Base-by-base conservation (phyloP, 2,888 invertebrate species). In the Dioctria linearis region DNA sequence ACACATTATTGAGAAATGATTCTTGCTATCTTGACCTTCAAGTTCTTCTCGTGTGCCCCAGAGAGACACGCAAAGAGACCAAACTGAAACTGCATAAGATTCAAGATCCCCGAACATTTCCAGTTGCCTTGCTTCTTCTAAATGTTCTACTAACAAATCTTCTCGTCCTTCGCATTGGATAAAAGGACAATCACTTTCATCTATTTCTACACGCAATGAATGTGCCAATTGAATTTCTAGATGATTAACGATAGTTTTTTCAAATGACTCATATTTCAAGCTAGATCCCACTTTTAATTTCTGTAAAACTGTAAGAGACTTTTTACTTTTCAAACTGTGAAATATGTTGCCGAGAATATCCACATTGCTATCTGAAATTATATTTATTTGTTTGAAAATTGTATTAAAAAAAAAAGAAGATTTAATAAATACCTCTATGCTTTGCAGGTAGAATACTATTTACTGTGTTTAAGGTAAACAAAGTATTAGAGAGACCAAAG, bases 41-140 rank as follows among this genome's bases (percentile, higher is more conserved):
- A 90, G 85, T 11, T 93, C 92, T 0, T 93, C 90, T 43, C 94
- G 91, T 11, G 93, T 92, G 2, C 95, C 96, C 98, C 98, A 98
- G 6, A 98, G 90, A 0, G 96, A 95, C 5, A 93, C 92, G 84
- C 95, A 94, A 0, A 96, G 90, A 11, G 92, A 91, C 94, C 95
- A 95, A 4, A 94, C 92, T 79, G 93, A 91, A 0, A 89, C 87
- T 2, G 86, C 86, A 83, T 90, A 89, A 40, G 85, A 86, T 75
- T 86, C 86, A 6, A 86, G 83, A 0, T 84, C 83, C 9, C 86
- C 86, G 4, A 85, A 69, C 76, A 86, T 84, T 37, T 85, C 83
- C 40, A 90, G 84, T 82, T 88, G 89, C 9, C 89, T 87, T 11
- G 92, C 90, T 81, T 90, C 86, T 61, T 88, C 88, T 42, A 92